Base-by-base conservation (phyloP, 92 coral and sea anemone species). In the Palythoa grandis region DNA sequence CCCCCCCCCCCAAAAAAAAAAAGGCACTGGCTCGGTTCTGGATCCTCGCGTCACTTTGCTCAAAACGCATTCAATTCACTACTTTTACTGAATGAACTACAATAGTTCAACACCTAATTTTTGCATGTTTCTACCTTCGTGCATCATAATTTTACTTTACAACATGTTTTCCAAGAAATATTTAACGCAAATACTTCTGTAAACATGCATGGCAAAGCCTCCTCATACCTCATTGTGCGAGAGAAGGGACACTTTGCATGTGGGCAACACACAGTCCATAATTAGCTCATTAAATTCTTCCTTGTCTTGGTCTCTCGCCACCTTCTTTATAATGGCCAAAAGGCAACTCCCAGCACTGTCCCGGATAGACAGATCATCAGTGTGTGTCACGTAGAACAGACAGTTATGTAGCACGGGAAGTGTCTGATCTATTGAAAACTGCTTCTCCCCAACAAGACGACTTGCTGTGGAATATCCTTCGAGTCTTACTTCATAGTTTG, bases 341-440 rank as follows among this genome's bases (percentile, higher is more conserved):
- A 97, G 88, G 43, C 96, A 95, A 77, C 94, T 92, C 13, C 90
- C 91, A 6, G 98, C 98, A 39, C 95, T 91, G 82, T 97, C 98
- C 78, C 99, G 86, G 72, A 97, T 78, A 13, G 98, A 92, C 92
- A 97, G 52, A 74, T 97, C 99, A 22, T 86, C 92, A 43, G 95
- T 92, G 43, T 82, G 89, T 72, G 94, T 91, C 14, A 94, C 92
- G 48, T 89, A 95, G 70, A 93, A 90, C 19, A 95, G 88, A 72
- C 98, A 94, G 80, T 97, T 97, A 75, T 91, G 93, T 10, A 97
- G 72, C 4, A 97, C 76, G 14, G 97, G 93, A 11, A 95, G 74
- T 70, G 88, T 76, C 25, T 86, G 88, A 52, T 92, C 92, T 12
- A 82, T 53, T 67, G 92, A 67, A 11, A 85, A 76, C 43, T 40